Base-by-base conservation (phyloP, 1,140 invertebrate species). In the Drosophila sucinea region DNA sequence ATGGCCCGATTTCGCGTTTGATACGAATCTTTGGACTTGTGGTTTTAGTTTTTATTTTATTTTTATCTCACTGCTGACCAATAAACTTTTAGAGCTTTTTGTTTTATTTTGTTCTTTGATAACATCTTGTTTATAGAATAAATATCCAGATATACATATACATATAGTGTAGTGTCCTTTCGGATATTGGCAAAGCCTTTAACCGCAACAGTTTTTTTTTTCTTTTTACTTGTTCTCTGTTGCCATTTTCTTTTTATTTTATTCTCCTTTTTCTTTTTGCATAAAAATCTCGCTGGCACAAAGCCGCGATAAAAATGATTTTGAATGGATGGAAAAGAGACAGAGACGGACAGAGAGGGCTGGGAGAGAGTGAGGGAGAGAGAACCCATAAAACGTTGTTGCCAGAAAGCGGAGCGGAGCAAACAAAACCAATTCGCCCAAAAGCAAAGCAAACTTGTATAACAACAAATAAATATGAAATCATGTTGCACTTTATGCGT, bases 381-480 rank as follows among this genome's bases (percentile, higher is more conserved):
- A 56, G 60, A 67, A 70, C 38, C 65, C 60, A 76, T 66, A 78
- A 78, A 69, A 55, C 60, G 61, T 69, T 77, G 44, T 60, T 72
- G 60, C 62, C 70, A 73, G 60, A 78, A 38, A 17, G 23, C 56
- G 51, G 47, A 62, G 70, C 44, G 32, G 47, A 56, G 57, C 33
- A 81, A 60, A 84, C 68, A 69, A 65, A 82, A 81, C 63, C 73
- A 74, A 68, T 73, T 85, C 61, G 58, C 47, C 44, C 40, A 61
- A 61, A 61, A 75, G 68, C 61, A 47, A 33, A 40, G 73, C 60
- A 75, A 86, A 70, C 82, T 62, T 51, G 38, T 55, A 40, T 65
- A 68, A 68, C 77, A 77, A 77, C 82, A 84, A 84, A 84, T 81
- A 84, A 87, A 87, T 85, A 76, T 79, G 63, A 85, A 82, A 79